Evolutionary conservation across 1,140 invertebrate genomes (phyloP), one percentile per base, ranked within the genome.

Genomic region (Aporrectodea caliginosa): DNA sequence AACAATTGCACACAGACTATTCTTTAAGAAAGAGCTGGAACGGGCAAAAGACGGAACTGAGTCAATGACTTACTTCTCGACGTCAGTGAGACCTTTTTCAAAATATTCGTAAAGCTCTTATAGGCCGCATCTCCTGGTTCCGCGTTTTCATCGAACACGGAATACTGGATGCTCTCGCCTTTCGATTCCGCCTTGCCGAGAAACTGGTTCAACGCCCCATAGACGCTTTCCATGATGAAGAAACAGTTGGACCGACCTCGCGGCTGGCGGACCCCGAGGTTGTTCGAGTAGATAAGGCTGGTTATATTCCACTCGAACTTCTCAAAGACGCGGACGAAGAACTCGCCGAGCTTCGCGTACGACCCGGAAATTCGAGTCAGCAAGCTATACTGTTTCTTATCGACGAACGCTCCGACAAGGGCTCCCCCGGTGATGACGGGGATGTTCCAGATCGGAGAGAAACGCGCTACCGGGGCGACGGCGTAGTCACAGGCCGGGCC

Each of bases 401-500:
- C 81, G 81, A 22, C 35, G 34, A 79, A 79, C 70, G 79, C 75
- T 31, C 12, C 75, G 75, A 74, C 94, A 84, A 94, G 93, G 0
- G 92, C 95, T 0, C 93, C 94, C 0, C 94, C 92, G 0, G 95
- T 96, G 1, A 98, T 84, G 2, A 97, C 91, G 0, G 96, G 96
- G 22, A 96, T 93, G 2, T 92, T 86, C 95, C 95, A 98, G 33
- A 91, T 91, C 12, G 92, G 92, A 0, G 93, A 92, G 86, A 96
- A 96, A 27, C 95, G 89, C 0, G 94, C 93, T 1, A 98, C 94
- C 0, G 95, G 95, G 0, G 95, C 95, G 74, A 96, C 91, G 0
- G 94, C 94, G 87, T 96, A 98, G 83, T 96, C 94, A 87, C 95
- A 97, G 1, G 95, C 92, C 0, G 96, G 93, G 0, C 95, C 96